Evolutionary conservation across 2,888 invertebrate species (phyloP).

Genomic region (Argynnis bischoffii): DNA sequence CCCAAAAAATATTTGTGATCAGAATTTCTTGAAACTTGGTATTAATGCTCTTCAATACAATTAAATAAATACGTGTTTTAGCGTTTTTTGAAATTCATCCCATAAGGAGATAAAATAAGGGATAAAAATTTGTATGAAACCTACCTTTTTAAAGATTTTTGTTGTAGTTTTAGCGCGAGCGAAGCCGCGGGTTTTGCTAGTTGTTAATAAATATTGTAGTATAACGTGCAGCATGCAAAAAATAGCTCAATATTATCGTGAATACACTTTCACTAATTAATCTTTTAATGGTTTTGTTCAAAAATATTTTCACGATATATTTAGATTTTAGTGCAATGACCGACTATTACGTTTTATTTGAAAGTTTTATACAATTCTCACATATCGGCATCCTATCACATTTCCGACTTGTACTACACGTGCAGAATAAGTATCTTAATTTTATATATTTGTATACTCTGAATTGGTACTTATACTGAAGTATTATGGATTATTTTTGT

Average conservation of each 20-base stretch:
- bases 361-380: slow-evolving; percentile 36
- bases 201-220: background rate
- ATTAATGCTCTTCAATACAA: too few species aligned
- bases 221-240: slow-evolving; percentile 24
- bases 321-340: slow-evolving; percentile 38
- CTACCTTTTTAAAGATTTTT: too few species aligned
- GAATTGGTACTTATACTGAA: slow-evolving; percentile 22
- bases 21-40: too few species aligned
- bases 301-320: slow-evolving; percentile 33
- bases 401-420: slow-evolving; percentile 27
- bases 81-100: too few species aligned
- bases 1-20: too few species aligned
- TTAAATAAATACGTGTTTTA: too few species aligned
- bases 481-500: slow-evolving; percentile 31
- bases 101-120: too few species aligned
- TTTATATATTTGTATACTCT: slow-evolving; percentile 20
- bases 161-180: too few species aligned
- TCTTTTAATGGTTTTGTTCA: slow-evolving; percentile 11
- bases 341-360: slow-evolving; percentile 37
- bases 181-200: background rate
- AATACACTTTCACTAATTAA: slow-evolving; percentile 26
- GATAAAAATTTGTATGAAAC: too few species aligned
- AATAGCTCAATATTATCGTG: slow-evolving; percentile 3
- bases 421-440: slow-evolving; percentile 18
- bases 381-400: slow-evolving; percentile 41